Evolutionary conservation across 1,140 invertebrate species (phyloP).

Genomic region (Caerostris darwini): DNA sequence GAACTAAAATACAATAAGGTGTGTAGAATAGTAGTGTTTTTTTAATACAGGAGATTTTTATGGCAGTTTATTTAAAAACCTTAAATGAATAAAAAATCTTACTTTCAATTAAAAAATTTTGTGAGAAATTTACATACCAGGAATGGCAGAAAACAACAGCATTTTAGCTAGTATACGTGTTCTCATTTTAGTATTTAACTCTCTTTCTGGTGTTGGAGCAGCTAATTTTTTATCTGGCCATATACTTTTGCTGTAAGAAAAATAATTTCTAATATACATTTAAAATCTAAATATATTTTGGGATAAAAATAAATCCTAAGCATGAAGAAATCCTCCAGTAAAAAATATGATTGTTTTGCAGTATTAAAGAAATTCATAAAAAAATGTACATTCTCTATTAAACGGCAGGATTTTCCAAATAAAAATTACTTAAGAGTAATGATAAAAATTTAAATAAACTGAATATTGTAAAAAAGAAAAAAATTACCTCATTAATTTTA

Average conservation of each 20-base stretch:
- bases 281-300: background rate
- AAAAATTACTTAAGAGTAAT: no score
- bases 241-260: conserved; percentile 86
- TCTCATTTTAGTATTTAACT: conserved; percentile 89
- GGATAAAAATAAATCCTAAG: background rate
- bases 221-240: conserved; percentile 89
- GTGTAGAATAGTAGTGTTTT: no score
- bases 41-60: background rate
- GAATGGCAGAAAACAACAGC: conserved; percentile 89
- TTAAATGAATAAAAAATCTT: background rate
- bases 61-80: background rate
- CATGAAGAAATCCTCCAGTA: background rate
- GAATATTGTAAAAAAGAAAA: conserved; percentile 80
- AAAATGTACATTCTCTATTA: no score
- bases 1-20: no score
- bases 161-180: conserved; percentile 93
- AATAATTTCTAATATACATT: background rate
- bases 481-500: conserved; percentile 91
- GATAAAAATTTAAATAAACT: no score
- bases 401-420: no score
- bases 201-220: conserved; percentile 85
- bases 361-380: no score
- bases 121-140: conserved; percentile 84
- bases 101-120: background rate
- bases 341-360: no score